Conservation (phyloP, 1,140 invertebrate species). For the Cydia pomonella region DNA sequence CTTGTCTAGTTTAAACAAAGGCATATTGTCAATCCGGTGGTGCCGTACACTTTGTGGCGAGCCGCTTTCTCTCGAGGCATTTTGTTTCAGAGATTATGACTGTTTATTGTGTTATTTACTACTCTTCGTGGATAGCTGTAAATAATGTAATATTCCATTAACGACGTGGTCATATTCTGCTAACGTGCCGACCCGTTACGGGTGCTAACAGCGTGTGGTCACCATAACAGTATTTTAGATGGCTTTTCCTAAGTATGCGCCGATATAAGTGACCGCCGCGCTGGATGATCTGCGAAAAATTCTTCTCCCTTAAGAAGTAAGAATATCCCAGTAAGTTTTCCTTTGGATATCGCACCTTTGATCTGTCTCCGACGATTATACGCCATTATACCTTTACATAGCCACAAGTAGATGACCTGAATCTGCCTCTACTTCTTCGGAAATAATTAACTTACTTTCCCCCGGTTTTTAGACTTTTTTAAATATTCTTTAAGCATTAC, state of each 20-base stretch:
- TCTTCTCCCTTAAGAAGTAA: not conserved
- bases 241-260: conserved; percentile 8
- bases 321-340: too few species aligned
- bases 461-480: too few species aligned
- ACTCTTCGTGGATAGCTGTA: not conserved
- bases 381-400: too few species aligned
- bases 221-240: conserved; percentile 17
- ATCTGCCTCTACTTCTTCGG: too few species aligned
- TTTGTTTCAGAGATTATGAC: not conserved
- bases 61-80: conserved; percentile 5
- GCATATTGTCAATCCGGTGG: conserved; percentile 5
- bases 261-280: not conserved
- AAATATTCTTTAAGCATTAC: too few species aligned
- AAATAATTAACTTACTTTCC: too few species aligned
- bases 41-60: conserved; percentile 16
- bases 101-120: not conserved
- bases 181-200: conserved; percentile 9
- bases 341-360: too few species aligned
- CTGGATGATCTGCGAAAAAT: not conserved
- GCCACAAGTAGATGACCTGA: too few species aligned
- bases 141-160: conserved; percentile 6
- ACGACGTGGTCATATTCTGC: conserved; percentile 10
- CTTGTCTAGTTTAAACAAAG: conserved; percentile 32
- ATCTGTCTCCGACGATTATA: too few species aligned
- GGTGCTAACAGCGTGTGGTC: conserved; percentile 15